Percentiles rank a stretch among this genome's conserved stretches.
These are phyloP conservation scores for Lemur catta DNA, from an alignment of 2,797 vertebrate genomes.

Conservation along the genomic window DNA sequence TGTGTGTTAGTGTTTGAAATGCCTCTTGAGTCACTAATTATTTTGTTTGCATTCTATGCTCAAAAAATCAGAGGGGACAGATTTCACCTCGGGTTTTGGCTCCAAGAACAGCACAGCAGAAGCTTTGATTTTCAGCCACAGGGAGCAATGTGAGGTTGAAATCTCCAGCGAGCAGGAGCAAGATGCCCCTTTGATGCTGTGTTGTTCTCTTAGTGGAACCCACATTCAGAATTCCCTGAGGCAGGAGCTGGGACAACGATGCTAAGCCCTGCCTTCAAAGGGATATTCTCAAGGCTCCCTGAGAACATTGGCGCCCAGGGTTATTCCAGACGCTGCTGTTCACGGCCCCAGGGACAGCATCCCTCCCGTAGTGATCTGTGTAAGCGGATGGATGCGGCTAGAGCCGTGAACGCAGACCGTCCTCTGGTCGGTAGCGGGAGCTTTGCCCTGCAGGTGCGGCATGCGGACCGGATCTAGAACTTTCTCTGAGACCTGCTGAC, in stretches of 20 bases:
- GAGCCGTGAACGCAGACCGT: fast-evolving
- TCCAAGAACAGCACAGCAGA: background rate
- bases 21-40: background rate
- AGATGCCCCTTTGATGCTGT: background rate
- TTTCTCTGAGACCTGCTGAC: background rate
- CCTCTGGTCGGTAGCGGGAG: fast-evolving
- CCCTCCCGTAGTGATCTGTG: fast-evolving
- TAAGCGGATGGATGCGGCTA: fast-evolving
- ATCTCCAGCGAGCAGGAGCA: no score
- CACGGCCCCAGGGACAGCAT: fast-evolving
- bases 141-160: no score
- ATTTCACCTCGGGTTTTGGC: background rate
- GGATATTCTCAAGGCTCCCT: background rate
- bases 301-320: background rate
- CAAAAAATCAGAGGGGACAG: background rate
- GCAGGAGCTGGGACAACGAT: background rate
- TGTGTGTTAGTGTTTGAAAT: background rate
- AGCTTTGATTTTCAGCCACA: background rate
- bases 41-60: background rate
- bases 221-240: background rate
- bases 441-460: background rate
- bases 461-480: fast-evolving
- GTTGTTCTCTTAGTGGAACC: background rate
- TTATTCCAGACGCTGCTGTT: fast-evolving
- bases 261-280: background rate